Base-by-base conservation (phyloP, 2,888 invertebrate species). In the Orthosia incerta region DNA sequence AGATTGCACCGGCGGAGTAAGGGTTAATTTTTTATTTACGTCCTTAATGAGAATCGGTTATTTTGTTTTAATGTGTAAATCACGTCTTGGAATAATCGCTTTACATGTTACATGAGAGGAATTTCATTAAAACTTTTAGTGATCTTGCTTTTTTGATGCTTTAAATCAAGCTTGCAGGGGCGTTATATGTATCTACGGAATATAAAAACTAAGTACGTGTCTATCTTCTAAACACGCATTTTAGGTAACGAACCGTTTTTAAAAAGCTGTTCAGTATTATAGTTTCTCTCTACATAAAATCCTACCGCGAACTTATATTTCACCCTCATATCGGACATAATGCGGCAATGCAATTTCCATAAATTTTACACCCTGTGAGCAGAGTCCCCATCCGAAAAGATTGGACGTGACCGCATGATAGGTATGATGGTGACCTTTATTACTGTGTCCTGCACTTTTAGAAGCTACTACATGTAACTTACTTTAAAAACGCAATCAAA, bases 341-440 rank as follows among this genome's bases (percentile, higher is more conserved):
- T 94, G 94, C 93, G 94, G 92, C 93, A 93, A 94, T 95, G 95
- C 95, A 96, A 96, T 96, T 95, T 96, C 95, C 96, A 96, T 96
- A 96, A 96, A 96, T 96, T 96, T 96, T 94, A 95, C 95, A 96
- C 94, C 90, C 90, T 88, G 93, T 94, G 95, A 93, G 91, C 95
- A 94, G 90, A 92, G 92, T 91, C 92, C 91, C 91, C 92, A 91
- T 91, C 93, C 93, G 92, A 93, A 94, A 95, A 95, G 95, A 95
- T 95, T 94, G 94, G 91, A 94, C 92, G 90, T 93, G 94, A 94
- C 94, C 95, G 92, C 93, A 88, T 88, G 88, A 89, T 89, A 88
- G 84, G 53, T 82, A 87, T 78, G 76, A 73, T 59, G 86, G 86
- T 86, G 80, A 82, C 80, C 82, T 82, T 68, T 69, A 73, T 71